phyloP scores from a whole-genome alignment of 2,888 invertebrate species.

The Phrixothrix hirtus region DNA sequence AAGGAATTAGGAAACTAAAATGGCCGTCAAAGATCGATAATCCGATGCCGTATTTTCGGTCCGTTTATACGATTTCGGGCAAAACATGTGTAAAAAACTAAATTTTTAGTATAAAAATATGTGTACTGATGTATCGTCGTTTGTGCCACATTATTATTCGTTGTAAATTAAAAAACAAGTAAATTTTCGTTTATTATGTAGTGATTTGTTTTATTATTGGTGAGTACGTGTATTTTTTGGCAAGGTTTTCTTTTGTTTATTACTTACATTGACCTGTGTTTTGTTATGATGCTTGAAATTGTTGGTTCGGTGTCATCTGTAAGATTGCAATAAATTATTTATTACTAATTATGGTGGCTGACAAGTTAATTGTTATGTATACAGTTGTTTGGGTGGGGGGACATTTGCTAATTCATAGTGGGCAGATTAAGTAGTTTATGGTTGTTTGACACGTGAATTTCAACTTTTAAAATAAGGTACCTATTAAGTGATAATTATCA shows the following conservation, averaged over 20 bases:
- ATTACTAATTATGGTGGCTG: constrained; percentile 46
- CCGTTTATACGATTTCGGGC: constrained; percentile 38
- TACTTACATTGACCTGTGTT: too few species aligned
- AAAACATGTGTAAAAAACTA: constrained; percentile 36
- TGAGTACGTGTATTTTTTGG: constrained; percentile 38
- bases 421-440: constrained; percentile 21
- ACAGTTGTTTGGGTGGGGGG: constrained; percentile 45
- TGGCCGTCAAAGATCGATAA: constrained; percentile 51
- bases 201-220: constrained; percentile 46
- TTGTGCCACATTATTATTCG: constrained; percentile 11
- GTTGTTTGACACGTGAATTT: constrained; percentile 12
- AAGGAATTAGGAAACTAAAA: constrained; percentile 39
- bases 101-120: constrained; percentile 25
- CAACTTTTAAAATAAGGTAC: too few species aligned
- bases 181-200: constrained; percentile 40
- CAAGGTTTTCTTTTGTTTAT: constrained; percentile 9
- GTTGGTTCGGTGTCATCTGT: constrained; percentile 12
- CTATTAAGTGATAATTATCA: too few species aligned
- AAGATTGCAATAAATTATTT: constrained; percentile 19
- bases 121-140: constrained; percentile 4
- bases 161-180: constrained; percentile 9
- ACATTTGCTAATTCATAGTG: constrained; percentile 46
- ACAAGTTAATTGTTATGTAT: constrained; percentile 52
- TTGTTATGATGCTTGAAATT: too few species aligned
- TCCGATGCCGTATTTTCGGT: constrained; percentile 46